Percentiles rank a stretch among this genome's conserved stretches.
phyloP scores from a whole-genome alignment of 2,113 vertebrate species.

The Mandrillus leucophaeus region DNA sequence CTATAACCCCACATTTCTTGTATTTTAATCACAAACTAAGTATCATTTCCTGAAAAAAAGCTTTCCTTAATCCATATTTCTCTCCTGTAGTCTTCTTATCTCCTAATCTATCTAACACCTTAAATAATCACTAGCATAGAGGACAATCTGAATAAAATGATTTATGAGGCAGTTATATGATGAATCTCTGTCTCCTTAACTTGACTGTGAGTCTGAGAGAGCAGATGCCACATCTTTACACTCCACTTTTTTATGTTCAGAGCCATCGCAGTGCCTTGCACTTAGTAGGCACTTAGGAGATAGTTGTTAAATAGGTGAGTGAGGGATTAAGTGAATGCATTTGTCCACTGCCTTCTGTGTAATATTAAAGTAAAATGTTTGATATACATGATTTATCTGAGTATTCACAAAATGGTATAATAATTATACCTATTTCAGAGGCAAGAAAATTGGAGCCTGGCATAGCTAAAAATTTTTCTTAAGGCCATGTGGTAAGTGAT shows the following conservation, averaged over 20 bases:
- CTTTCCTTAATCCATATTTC: neutral
- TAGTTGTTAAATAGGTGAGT: neutral
- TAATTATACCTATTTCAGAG: neutral
- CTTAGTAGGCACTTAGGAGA: neutral
- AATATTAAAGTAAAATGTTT: neutral
- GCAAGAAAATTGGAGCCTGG: neutral
- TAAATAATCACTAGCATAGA: neutral
- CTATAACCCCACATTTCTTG: neutral
- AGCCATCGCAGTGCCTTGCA: neutral
- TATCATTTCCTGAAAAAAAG: neutral
- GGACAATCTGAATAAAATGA: neutral
- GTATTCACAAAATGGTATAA: neutral
- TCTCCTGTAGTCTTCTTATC: neutral
- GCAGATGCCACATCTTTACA: neutral
- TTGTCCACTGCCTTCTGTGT: neutral
- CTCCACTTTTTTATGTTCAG: neutral
- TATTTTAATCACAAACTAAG: neutral
- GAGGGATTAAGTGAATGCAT: neutral
- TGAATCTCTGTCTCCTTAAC: neutral
- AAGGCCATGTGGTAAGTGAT: neutral
- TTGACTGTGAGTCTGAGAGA: neutral
- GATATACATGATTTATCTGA: neutral
- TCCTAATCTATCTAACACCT: neutral
- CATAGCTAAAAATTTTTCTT: neutral
- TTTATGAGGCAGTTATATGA: neutral